These are phyloP conservation scores for Melinaea menophilus DNA, from an alignment of 2,888 invertebrate genomes.

Conservation along the genomic window DNA sequence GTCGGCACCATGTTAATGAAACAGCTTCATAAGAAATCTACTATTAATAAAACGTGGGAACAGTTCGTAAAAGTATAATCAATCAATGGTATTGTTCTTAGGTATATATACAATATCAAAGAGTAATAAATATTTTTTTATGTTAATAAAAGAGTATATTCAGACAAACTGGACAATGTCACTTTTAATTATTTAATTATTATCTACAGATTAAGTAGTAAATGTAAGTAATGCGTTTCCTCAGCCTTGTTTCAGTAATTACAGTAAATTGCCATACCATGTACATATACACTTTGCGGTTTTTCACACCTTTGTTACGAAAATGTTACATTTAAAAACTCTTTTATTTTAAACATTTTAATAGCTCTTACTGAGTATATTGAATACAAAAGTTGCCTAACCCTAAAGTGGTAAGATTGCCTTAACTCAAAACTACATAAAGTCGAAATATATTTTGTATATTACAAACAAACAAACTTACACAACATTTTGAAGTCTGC, in stretches of 20 bases:
- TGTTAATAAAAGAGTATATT: no score
- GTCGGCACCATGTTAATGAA: conserved; percentile 26
- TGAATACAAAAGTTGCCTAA: no score
- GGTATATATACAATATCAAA: no score
- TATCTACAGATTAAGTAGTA: neutral
- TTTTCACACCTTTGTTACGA: conserved; percentile 14
- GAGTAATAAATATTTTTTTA: no score
- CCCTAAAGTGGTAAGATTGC: no score
- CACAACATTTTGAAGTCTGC: neutral
- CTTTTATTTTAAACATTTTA: neutral
- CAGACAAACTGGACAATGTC: no score
- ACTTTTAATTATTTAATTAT: neutral
- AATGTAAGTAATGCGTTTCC: conserved; percentile 6
- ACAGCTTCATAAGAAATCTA: conserved; percentile 24
- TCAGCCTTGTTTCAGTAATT: conserved; percentile 13
- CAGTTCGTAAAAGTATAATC: neutral
- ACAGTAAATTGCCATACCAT: conserved; percentile 5
- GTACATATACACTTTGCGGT: conserved; percentile 7
- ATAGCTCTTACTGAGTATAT: no score
- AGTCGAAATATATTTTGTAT: neutral
- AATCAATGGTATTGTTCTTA: no score
- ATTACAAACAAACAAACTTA: neutral
- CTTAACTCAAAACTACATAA: neutral
- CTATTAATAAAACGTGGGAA: conserved; percentile 29
- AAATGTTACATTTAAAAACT: conserved; percentile 8